Conservation (phyloP, 2,888 invertebrate species). For the Opisthograptis luteolata region DNA sequence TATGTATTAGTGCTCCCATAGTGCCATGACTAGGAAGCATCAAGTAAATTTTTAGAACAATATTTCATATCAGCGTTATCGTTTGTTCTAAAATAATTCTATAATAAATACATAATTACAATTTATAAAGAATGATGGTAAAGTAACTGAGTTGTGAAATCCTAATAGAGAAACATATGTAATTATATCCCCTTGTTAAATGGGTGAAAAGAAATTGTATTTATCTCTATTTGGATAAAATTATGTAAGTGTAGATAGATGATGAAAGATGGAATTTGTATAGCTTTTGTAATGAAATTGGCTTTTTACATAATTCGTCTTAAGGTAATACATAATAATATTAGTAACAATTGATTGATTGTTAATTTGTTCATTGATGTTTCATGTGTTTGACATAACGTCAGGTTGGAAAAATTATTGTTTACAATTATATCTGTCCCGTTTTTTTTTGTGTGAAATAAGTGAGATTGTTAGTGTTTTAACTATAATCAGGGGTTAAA, state of each 20-base stretch:
- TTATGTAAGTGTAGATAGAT: too few species aligned
- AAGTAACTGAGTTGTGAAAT: not conserved
- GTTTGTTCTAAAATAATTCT: not conserved
- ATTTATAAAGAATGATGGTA: not conserved
- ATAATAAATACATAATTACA: not conserved
- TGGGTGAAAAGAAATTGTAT: not conserved
- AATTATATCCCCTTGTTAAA: too few species aligned
- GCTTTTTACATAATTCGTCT: constrained; percentile 42
- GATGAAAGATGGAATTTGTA: constrained; percentile 35
- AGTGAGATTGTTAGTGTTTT: too few species aligned
- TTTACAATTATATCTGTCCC: too few species aligned
- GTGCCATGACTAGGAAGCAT: constrained; percentile 62
- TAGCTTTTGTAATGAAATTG: constrained; percentile 61
- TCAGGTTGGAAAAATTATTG: not conserved
- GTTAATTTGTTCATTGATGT: constrained; percentile 11
- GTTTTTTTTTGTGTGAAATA: too few species aligned
- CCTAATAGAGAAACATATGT: not conserved
- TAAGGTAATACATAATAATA: constrained; percentile 11
- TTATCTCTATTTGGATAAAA: constrained; percentile 6
- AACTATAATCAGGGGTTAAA: constrained; percentile 7
- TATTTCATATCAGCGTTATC: constrained; percentile 35
- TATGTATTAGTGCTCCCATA: constrained; percentile 51
- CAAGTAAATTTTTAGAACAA: constrained; percentile 26
- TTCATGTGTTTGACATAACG: not conserved
- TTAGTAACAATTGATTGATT: constrained; percentile 32